Base-by-base conservation (phyloP, 1,140 invertebrate species). In the Drosophila sechellia region DNA sequence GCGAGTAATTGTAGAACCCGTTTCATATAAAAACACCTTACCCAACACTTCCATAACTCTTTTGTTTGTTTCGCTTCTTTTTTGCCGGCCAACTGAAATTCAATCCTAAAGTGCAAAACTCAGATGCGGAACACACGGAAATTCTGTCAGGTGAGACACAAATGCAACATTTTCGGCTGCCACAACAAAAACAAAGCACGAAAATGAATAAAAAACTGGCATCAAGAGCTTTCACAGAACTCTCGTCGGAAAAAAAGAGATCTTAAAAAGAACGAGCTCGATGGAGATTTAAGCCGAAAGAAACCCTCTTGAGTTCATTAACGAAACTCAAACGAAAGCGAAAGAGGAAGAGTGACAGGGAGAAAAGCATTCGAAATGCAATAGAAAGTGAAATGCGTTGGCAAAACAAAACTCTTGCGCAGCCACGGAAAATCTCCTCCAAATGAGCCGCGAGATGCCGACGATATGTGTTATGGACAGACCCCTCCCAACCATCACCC, bases 341-440 rank as follows among this genome's bases (percentile, higher is more conserved):
- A 85, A 85, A 85, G 70, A 80, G 72, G 75, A 80, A 66, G 40
- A 61, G 40, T 20, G 25, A 53, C 49, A 40, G 39, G 17, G 56
- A 54, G 57, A 84, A 85, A 74, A 78, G 81, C 78, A 86, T 85
- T 87, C 75, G 79, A 87, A 87, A 71, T 86, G 81, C 78, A 85
- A 72, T 85, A 85, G 81, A 85, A 85, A 85, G 81, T 85, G 78
- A 87, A 85, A 87, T 86, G 81, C 81, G 81, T 85, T 86, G 73
- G 77, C 48, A 72, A 63, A 65, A 54, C 42, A 73, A 52, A 60
- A 13, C 39, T 31, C 31, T 31, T 8, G 31, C 31, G 31, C 31
- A 10, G 52, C 57, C 46, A 65, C 40, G 58, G 45, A 39, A 48
- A 52, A 69, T 68, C 61, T 68, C 63, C 31, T 35, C 59, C 35